Evolutionary conservation across 2,797 vertebrate species (phyloP).

Genomic region (Leptodactylus fallax): DNA sequence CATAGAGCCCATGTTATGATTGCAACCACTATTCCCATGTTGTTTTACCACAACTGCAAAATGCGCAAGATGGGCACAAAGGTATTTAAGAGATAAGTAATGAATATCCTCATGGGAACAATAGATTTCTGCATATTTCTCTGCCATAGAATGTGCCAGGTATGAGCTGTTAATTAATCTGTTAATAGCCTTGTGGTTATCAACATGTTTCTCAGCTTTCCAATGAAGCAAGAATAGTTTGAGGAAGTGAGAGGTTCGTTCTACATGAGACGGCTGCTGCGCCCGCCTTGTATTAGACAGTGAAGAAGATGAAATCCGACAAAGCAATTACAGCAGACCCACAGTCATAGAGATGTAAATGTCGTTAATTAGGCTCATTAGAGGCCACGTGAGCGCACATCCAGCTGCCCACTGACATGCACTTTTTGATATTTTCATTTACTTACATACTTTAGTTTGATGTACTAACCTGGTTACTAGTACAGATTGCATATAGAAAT

Average conservation of each 20-base stretch:
- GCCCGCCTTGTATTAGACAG: slow-evolving; percentile 10
- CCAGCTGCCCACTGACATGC: slow-evolving; percentile 20
- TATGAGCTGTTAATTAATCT: slow-evolving; percentile 45
- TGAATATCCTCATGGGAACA: not conserved
- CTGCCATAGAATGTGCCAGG: slow-evolving; percentile 24
- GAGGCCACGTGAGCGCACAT: slow-evolving; percentile 1
- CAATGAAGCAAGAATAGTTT: slow-evolving; percentile 27
- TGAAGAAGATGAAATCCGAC: slow-evolving; percentile 40
- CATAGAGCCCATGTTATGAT: not conserved
- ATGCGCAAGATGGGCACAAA: too few species aligned
- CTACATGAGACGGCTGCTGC: not conserved
- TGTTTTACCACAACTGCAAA: not conserved
- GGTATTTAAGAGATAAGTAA: not conserved
- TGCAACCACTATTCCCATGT: not conserved
- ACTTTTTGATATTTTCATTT: slow-evolving; percentile 5
- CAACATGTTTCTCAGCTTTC: slow-evolving; percentile 16
- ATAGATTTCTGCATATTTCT: slow-evolving; percentile 1
- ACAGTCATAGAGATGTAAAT: slow-evolving; percentile 44
- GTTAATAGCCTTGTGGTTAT: slow-evolving; percentile 49
- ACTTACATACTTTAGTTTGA: not conserved
- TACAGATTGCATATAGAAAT: not conserved
- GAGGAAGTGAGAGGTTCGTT: slow-evolving; percentile 16
- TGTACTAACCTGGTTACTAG: not conserved
- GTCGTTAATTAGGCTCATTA: slow-evolving; percentile 35
- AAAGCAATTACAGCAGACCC: slow-evolving; percentile 40